A percentile compares a stretch with the other conserved stretches of the same genome.
phyloP scores from a whole-genome alignment of 2,113 vertebrate species.

The Notothenia coriiceps region DNA sequence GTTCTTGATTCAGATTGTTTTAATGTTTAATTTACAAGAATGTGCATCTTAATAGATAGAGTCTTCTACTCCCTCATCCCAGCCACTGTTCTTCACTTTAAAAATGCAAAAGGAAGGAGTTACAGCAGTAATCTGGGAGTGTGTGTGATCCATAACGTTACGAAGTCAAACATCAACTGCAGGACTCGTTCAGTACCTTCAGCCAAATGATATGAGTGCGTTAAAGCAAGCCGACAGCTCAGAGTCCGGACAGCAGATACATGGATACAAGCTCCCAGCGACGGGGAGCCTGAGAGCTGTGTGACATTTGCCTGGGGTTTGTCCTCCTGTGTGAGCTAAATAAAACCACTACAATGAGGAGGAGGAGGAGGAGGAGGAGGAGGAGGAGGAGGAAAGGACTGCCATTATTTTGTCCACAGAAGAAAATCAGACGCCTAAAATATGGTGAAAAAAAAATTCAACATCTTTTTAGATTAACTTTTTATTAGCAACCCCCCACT shows the following conservation, averaged over 20 bases:
- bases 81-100: not conserved
- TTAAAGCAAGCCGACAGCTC: constrained; percentile 58
- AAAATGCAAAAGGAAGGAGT: not conserved
- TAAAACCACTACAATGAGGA: constrained; percentile 43
- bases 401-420: constrained; percentile 44
- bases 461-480: too few species aligned
- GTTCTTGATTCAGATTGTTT: not conserved
- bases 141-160: constrained; percentile 28
- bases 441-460: not conserved
- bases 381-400: not conserved
- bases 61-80: fast-evolving
- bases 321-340: constrained; percentile 48
- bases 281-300: constrained; percentile 36
- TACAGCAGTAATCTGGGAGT: constrained; percentile 8
- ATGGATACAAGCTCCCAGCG: constrained; percentile 58
- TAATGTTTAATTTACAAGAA: too few species aligned
- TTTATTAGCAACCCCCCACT: too few species aligned
- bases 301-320: constrained; percentile 62
- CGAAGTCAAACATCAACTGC: constrained; percentile 34
- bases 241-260: constrained; percentile 52
- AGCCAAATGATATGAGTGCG: constrained; percentile 37
- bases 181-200: constrained; percentile 28
- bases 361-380: constrained; percentile 22
- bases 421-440: constrained; percentile 33
- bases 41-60: not conserved